phyloP scores from a whole-genome alignment of 2,888 invertebrate species.

The Clivina fossor region DNA sequence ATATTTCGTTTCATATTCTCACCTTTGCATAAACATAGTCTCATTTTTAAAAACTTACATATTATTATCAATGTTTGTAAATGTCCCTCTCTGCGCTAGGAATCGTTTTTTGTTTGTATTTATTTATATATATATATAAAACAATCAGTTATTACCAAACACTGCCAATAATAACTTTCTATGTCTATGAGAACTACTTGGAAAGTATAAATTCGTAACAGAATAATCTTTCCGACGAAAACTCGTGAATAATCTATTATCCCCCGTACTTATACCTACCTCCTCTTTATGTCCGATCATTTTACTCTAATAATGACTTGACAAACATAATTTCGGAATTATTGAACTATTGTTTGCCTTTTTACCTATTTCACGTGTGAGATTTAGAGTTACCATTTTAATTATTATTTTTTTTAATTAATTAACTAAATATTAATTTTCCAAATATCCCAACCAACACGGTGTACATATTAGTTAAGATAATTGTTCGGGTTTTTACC shows the following conservation, averaged over 20 bases:
- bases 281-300: slow-evolving; percentile 17
- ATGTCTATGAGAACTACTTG: too few species aligned
- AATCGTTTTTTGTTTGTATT: too few species aligned
- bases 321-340: slow-evolving; percentile 33
- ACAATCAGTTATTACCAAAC: slow-evolving; percentile 15
- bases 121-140: slow-evolving; percentile 5
- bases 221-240: too few species aligned
- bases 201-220: too few species aligned
- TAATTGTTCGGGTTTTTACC: slow-evolving; percentile 44
- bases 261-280: slow-evolving; percentile 25
- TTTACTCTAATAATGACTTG: slow-evolving; percentile 33
- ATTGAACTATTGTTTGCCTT: slow-evolving; percentile 32
- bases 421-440: too few species aligned
- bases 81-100: too few species aligned
- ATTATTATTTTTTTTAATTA: slow-evolving; percentile 32
- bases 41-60: too few species aligned
- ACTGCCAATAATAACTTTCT: too few species aligned
- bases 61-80: too few species aligned
- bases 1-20: slow-evolving; percentile 5
- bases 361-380: slow-evolving; percentile 35
- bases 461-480: slow-evolving; percentile 37
- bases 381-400: slow-evolving; percentile 40
- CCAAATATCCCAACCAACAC: slow-evolving; percentile 32
- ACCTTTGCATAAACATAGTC: too few species aligned
- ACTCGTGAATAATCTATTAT: too few species aligned